Evolutionary conservation across 2,113 vertebrate genomes (phyloP).

Genomic region (Pristiophorus japonicus): DNA sequence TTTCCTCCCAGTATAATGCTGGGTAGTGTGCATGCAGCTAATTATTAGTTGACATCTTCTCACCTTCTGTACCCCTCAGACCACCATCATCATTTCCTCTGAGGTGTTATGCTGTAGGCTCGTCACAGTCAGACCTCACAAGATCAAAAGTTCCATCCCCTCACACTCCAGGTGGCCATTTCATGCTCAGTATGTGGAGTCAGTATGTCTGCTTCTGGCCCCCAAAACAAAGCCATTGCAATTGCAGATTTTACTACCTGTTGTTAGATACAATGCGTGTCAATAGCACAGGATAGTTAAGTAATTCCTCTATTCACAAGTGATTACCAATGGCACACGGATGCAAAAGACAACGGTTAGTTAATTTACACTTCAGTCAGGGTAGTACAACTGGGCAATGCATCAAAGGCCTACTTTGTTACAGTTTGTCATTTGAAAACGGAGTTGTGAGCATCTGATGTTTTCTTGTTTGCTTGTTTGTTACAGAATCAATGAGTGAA

Average conservation of each 20-base stretch:
- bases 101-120: not conserved
- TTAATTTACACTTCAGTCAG: constrained; percentile 34
- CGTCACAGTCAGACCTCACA: not conserved
- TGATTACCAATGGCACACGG: constrained; percentile 32
- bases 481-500: not conserved
- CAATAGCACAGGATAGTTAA: constrained; percentile 36
- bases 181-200: constrained; percentile 31
- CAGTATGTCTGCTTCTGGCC: constrained; percentile 13
- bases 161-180: constrained; percentile 17
- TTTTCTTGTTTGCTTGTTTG: constrained; percentile 32
- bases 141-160: constrained; percentile 14
- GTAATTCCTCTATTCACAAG: constrained; percentile 34
- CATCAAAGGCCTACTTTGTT: constrained; percentile 22
- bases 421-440: constrained; percentile 25
- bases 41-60: constrained; percentile 22
- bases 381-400: not conserved
- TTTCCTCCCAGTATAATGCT: not conserved
- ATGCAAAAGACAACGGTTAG: constrained; percentile 12
- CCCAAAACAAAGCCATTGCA: constrained; percentile 25
- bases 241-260: constrained; percentile 37
- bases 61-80: not conserved
- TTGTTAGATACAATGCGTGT: constrained; percentile 24
- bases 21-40: not conserved
- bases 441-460: not conserved
- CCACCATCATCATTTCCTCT: constrained; percentile 30